Evolutionary conservation across 2,797 vertebrate species (phyloP), one percentile per base, ranked within the genome.

Genomic region (Artibeus jamaicensis): DNA sequence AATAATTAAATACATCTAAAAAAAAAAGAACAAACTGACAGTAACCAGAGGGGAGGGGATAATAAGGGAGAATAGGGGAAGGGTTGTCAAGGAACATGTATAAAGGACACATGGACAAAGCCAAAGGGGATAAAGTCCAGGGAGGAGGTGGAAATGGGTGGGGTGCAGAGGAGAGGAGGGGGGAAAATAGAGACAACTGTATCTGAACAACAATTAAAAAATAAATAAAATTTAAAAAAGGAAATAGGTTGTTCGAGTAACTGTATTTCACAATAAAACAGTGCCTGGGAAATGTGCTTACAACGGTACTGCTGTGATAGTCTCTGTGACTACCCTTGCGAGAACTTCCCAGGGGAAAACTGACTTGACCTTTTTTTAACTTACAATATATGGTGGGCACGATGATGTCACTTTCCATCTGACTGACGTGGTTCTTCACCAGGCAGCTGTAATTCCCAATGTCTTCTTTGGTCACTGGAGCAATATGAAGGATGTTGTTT

Each of bases 371-470:
- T 92, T 50, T 0, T 0, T 32, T 29, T 14, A 57, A 99, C 99
- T 99, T 97, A 99, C 99, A 99, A 97, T 99, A 99, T 97, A 99
- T 99, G 24, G 96, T 99, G 90, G 99, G 99, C 1, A 98, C 97
- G 97, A 98, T 95, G 32, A 93, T 74, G 26, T 98, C 98, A 97
- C 99, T 99, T 96, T 97, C 95, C 90, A 96, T 95, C 79, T 95
- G 95, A 97, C 99, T 99, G 98, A 99, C 98, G 18, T 98, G 96
- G 91, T 99, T 99, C 89, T 97, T 98, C 90, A 98, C 99, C 92
- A 99, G 95, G 96, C 99, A 99, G 91, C 95, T 98, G 97, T 99
- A 99, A 86, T 98, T 98, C 19, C 99, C 99, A 76, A 99, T 98
- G 96, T 99, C 99, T 89, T 99, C 99, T 97, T 99, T 99, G 95